Base-by-base conservation (phyloP, 2,113 vertebrate genomes). In the Pseudopodoces humilis region DNA sequence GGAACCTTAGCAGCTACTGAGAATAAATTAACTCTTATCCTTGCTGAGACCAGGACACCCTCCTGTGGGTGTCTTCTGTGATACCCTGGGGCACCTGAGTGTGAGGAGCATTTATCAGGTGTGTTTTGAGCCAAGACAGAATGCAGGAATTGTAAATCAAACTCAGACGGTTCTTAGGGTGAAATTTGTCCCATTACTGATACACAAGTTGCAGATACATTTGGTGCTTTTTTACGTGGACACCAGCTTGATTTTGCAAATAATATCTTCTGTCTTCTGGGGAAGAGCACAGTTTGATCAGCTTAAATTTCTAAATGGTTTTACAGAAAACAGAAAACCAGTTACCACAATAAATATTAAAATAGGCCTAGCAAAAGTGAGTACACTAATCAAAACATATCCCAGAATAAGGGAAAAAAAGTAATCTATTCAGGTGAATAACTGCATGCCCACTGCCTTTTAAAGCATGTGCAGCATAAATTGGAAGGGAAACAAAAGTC, bases 401-500 rank as follows among this genome's bases (percentile, higher is more conserved):
- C 16, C 31, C 76, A 58, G 67, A 88, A 22, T 30, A 70, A 82
- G 10, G 41, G 12, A 13, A n/a, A 76, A 69, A 62, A 67, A 9
- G 23, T 24, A 33, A 31, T 33, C 22, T 56, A 52, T 79, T 91
- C 63, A 74, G 70, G 83, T 92, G 79, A 89, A 43, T 86, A 74
- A 46, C 71, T 74, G 43, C 31, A 15, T 87, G 17, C 13, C 35
- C 44, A 35, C 37, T 88, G 65, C 82, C 55, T 94, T 2, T 50
- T 80, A 62, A 65, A 80, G 65, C 33, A 39, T 15, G 56, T 9
- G 35, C 79, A 50, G 50, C 43, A n/a, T 76, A 30, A 77, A 53
- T 50, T 60, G 47, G n/a, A 80, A 93, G 50, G 46, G 55, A 67
- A 65, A 62, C 85, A 95, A 95, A 94, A 90, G 71, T 56, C 55